Percentiles rank a stretch among this genome's conserved stretches.
Evolutionary conservation across 2,888 invertebrate genomes (phyloP).

Genomic region (Platynereis dumerilii): DNA sequence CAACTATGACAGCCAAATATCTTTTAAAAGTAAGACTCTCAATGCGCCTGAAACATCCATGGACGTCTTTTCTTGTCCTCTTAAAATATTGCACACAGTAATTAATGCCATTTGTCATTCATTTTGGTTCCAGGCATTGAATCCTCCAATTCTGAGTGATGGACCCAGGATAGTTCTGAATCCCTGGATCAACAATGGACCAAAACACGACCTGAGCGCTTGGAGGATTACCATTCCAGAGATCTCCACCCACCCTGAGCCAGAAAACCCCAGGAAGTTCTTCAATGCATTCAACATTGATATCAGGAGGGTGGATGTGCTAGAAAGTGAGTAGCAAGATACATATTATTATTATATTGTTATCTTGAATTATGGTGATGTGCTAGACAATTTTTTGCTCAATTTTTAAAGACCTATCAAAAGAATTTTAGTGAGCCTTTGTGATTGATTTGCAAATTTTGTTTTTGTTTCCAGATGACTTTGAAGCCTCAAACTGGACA

Average conservation of each 20-base stretch:
- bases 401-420: no score
- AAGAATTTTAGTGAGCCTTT: no score
- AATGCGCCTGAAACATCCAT: no score
- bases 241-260: constrained; percentile 65
- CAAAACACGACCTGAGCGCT: constrained; percentile 70
- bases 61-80: no score
- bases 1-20: no score
- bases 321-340: constrained; percentile 31
- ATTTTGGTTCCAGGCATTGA: background rate
- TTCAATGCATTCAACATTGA: constrained; percentile 64
- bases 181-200: constrained; percentile 39
- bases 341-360: no score
- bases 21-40: no score
- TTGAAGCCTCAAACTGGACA: constrained; percentile 45
- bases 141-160: background rate
- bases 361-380: no score
- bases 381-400: no score
- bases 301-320: constrained; percentile 60
- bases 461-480: constrained; percentile 42
- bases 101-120: no score
- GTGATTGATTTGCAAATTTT: no score
- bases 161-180: background rate
- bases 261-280: constrained; percentile 59
- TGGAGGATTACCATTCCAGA: constrained; percentile 73
- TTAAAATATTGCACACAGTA: no score